Conservation (phyloP, 2,797 vertebrate species). For the Tokudaia tokunoshimensis region DNA sequence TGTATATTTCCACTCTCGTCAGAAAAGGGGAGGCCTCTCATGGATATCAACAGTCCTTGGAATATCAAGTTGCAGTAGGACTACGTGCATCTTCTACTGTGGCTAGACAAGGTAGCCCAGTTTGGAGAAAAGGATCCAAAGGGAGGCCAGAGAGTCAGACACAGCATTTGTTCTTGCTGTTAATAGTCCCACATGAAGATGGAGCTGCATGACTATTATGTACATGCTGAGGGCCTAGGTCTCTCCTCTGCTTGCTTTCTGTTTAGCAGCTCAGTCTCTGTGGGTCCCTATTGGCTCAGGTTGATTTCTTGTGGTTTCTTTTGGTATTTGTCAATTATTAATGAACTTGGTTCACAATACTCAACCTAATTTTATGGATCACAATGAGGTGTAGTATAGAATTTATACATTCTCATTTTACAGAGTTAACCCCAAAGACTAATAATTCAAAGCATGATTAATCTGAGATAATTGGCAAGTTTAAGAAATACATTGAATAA, state of each 20-base stretch:
- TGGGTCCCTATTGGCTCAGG: not conserved
- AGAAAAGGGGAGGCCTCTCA: not conserved
- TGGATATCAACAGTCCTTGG: not conserved
- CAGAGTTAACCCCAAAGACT: not conserved
- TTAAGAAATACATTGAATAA: constrained; percentile 24
- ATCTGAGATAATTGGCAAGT: constrained; percentile 19
- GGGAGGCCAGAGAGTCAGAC: not conserved
- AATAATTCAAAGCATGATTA: not conserved
- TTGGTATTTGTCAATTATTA: not conserved
- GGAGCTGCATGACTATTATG: not conserved
- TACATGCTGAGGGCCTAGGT: not conserved
- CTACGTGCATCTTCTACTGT: not conserved
- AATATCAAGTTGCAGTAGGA: not conserved
- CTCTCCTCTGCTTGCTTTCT: not conserved
- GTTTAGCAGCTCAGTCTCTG: not conserved
- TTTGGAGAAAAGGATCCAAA: not conserved
- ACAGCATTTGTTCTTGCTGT: not conserved
- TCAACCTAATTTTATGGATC: not conserved
- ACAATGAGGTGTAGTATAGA: not conserved
- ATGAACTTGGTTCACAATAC: not conserved
- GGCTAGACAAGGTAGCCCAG: not conserved
- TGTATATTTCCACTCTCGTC: not conserved
- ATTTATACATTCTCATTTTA: not conserved
- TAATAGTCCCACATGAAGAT: not conserved
- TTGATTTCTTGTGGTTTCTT: not conserved